Conservation (phyloP, 2,797 vertebrate species). For the Dermochelys coriacea region DNA sequence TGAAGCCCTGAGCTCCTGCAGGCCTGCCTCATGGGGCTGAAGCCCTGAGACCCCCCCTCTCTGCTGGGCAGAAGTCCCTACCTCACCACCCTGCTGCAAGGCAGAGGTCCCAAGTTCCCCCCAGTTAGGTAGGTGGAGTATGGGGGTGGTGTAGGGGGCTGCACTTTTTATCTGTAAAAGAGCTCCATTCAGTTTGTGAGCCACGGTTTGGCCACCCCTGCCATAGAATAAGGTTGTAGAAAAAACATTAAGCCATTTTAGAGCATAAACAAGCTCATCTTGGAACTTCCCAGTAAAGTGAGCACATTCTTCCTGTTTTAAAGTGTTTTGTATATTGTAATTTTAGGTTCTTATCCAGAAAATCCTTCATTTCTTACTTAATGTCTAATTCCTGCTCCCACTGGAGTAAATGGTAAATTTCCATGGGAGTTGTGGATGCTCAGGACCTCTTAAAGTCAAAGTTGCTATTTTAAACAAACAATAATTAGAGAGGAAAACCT, state of each 20-base stretch:
- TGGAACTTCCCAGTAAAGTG: neutral
- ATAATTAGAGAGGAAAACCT: slow-evolving; percentile 47
- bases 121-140: no score
- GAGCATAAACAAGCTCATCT: neutral
- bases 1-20: no score
- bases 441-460: neutral
- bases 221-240: neutral
- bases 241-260: neutral
- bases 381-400: neutral
- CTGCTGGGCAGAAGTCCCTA: no score
- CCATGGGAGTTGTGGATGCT: neutral
- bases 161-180: no score
- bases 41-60: no score
- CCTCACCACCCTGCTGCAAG: no score
- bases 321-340: neutral
- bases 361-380: neutral
- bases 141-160: no score
- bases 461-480: neutral
- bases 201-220: neutral
- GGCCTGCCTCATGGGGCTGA: no score
- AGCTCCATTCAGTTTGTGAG: no score
- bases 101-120: no score
- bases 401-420: slow-evolving; percentile 31
- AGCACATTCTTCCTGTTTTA: neutral
- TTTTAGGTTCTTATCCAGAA: neutral